Evolutionary conservation across 2,888 invertebrate species (phyloP).

Genomic region (Ichneumon xanthorius): DNA sequence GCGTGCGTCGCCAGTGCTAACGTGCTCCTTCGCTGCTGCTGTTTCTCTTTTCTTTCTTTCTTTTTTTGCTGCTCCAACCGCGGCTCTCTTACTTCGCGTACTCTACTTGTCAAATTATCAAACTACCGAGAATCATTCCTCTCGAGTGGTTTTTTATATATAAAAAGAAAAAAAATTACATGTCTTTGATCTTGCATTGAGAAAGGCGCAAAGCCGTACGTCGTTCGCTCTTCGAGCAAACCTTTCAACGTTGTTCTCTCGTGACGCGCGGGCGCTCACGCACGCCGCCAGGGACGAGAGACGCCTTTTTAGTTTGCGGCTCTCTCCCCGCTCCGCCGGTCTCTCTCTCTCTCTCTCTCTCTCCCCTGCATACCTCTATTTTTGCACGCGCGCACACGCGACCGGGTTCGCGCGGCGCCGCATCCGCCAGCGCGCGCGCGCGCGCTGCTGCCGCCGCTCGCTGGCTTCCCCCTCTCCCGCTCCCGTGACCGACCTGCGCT

Average conservation of each 20-base stretch:
- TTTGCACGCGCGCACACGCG: constrained; percentile 74
- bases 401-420: constrained; percentile 71
- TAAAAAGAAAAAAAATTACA: not conserved
- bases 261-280: constrained; percentile 32
- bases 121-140: too few species aligned
- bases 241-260: constrained; percentile 32
- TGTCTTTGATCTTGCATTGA: not conserved
- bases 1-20: constrained; percentile 51
- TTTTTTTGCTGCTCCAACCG: too few species aligned
- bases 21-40: constrained; percentile 7
- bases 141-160: not conserved
- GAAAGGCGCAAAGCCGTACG: not conserved
- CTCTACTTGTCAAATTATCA: too few species aligned
- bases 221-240: not conserved
- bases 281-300: constrained; percentile 48
- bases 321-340: constrained; percentile 68
- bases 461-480: constrained; percentile 48
- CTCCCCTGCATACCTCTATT: constrained; percentile 64
- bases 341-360: constrained; percentile 20
- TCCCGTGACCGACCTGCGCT: constrained; percentile 67
- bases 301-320: constrained; percentile 55
- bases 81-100: too few species aligned
- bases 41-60: not conserved
- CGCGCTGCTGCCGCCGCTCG: constrained; percentile 44
- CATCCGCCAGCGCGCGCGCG: constrained; percentile 70